Percentiles rank a stretch among this genome's conserved stretches.
These are phyloP conservation scores for Platichthys stellatus DNA, from an alignment of 2,113 vertebrate genomes.

Conservation along the genomic window DNA sequence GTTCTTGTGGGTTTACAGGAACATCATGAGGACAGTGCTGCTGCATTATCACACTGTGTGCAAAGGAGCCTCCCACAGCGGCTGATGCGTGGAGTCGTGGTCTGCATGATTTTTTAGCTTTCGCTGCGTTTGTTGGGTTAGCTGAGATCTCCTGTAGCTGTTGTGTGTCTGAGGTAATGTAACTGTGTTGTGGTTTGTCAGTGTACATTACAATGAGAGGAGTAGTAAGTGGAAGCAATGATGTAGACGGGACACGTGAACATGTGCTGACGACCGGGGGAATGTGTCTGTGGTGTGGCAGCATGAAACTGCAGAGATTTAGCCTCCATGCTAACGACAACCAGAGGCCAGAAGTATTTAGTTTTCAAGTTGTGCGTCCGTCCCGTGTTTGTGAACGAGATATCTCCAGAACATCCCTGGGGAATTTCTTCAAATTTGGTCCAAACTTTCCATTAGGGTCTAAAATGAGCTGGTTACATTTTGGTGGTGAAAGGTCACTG, in stretches of 20 bases:
- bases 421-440: too few species aligned
- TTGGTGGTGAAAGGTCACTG: too few species aligned
- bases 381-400: too few species aligned
- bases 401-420: too few species aligned
- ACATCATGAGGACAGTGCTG: background rate
- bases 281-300: slow-evolving; percentile 5
- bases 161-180: slow-evolving; percentile 11
- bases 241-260: slow-evolving; percentile 19
- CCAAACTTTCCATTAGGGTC: too few species aligned
- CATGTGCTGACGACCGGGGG: slow-evolving; percentile 25
- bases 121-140: slow-evolving; percentile 12
- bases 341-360: too few species aligned
- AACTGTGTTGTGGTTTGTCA: slow-evolving; percentile 21
- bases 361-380: too few species aligned
- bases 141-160: background rate
- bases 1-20: slow-evolving; percentile 11
- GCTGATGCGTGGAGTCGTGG: background rate
- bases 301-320: slow-evolving; percentile 1
- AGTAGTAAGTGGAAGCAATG: slow-evolving; percentile 26
- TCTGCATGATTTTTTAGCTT: background rate
- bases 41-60: slow-evolving; percentile 2
- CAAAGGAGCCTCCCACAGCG: slow-evolving; percentile 23
- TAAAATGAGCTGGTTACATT: too few species aligned
- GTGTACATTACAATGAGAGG: slow-evolving; percentile 26
- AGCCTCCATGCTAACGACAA: too few species aligned